Base-by-base conservation (phyloP, 2,888 invertebrate genomes). In the Calliopum simillimum region DNA sequence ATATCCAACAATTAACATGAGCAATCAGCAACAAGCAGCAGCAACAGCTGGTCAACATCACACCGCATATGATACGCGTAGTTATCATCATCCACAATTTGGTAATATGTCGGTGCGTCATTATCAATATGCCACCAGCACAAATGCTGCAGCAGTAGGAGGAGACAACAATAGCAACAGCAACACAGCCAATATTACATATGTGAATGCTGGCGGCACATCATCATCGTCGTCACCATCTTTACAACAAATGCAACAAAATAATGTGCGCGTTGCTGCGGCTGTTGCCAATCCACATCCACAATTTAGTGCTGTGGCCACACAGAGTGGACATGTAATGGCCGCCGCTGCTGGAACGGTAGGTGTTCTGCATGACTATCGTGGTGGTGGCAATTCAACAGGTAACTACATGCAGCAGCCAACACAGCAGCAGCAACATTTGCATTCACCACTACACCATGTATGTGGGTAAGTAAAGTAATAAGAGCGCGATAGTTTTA, bases 21-120 rank as follows among this genome's bases (percentile, higher is more conserved):
- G 72, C 59, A 75, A 69, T 62, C 72, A 75, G 14, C 71, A 76
- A 70, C 69, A 74, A 19, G 8, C 33, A 5, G 51, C 49, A 33
- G 44, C 73, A 19, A 3, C 33, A 5, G 51, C 49, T 46, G 44
- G 49, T 11, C 73, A 68, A 5, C 64, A 69, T 2, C 74, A 67
- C 66, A 72, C 77, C 46, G 79, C 78, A 71, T 78, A 81, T 76
- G 78, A 79, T 71, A 71, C 70, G 41, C 77, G 77, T 11, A 79
- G 74, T 71, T 85, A 85, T 73, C 84, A 85, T 74, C 85, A 84
- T 78, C 85, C 85, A 23, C 85, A 84, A 62, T 84, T 84, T 66
- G 84, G 84, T 43, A 84, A 84, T 71, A 85, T 84, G 85, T 80
- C 85, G 11, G 80, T 84, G 66, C 77, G 85, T 13, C 82, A 84